Base-by-base conservation (phyloP, 1,140 invertebrate species). In the Euwallacea fornicatus region DNA sequence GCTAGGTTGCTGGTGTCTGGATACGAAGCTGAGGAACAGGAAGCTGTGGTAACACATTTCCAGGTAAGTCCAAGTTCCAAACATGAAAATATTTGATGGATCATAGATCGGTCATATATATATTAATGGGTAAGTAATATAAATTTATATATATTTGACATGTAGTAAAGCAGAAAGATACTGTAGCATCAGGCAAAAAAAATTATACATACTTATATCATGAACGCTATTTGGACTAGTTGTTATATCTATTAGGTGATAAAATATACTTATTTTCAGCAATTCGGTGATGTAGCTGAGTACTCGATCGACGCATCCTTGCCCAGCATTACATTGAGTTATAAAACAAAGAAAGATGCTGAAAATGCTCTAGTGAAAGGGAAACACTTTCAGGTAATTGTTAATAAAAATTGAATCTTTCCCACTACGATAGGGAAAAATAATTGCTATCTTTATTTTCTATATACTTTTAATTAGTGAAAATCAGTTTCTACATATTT, bases 1-100 rank as follows among this genome's bases (percentile, higher is more conserved):
- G 90, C 90, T 0, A 89, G 91, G 77, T 82, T 95, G 56, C 84
- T 93, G 73, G 87, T 95, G 9, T 91, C 91, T 42, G 93, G 93
- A 10, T 92, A 91, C 79, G 88, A 90, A 79, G 83, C 83, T 55
- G 88, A 90, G 68, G 90, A 92, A 72, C 87, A 90, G 75, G 85
- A 87, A 16, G 88, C 88, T 67, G 85, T 93, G 65, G 77, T 91
- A 71, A 82, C 83, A 43, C 91, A 93, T 83, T 91, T 93, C 82
- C 83, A 87, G 76, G 91, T 93, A 85, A 56, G 42, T 10, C 13
- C 60, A n/a, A 50, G 42, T 64, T 42, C 10, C 16, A 11, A 21
- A 16, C 10, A 41, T 6, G 13, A 21, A 43, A 42, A 3, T 63
- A 42, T 44, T 33, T 33, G 21, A 33, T 1, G 21, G 4, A 4